phyloP scores from a whole-genome alignment of 2,113 vertebrate species.

The Pica pica region DNA sequence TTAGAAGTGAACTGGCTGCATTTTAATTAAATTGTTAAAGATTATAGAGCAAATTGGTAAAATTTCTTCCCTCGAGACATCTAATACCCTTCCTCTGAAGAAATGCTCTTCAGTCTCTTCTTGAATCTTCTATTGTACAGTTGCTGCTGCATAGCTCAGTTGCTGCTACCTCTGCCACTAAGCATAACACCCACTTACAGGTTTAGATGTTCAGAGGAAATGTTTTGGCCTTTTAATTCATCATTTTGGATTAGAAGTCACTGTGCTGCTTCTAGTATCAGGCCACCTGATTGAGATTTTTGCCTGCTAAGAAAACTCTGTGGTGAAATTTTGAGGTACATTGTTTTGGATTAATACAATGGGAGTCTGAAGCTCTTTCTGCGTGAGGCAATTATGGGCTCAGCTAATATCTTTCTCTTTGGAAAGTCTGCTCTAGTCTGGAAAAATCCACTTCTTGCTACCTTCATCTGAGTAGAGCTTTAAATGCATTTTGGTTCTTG shows the following conservation, averaged over 20 bases:
- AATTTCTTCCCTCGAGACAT: not conserved
- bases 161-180: not conserved
- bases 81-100: constrained; percentile 30
- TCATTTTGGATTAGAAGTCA: not conserved
- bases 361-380: not conserved
- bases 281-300: not conserved
- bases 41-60: constrained; percentile 23
- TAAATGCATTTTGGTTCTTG: not conserved
- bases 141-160: not conserved
- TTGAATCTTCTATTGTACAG: constrained; percentile 18
- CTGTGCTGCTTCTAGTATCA: not conserved
- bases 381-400: not conserved
- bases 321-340: not conserved
- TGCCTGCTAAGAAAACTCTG: not conserved
- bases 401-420: not conserved
- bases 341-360: not conserved
- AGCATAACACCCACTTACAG: not conserved
- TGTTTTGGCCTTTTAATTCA: not conserved
- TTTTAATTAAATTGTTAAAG: constrained; percentile 44
- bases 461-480: not conserved
- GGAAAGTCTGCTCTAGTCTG: not conserved
- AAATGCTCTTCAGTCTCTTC: constrained; percentile 22
- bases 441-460: not conserved
- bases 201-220: constrained; percentile 27
- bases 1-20: constrained; percentile 10